phyloP scores from a whole-genome alignment of 2,797 vertebrate genomes.

The Hapalemur alaotrensis region DNA sequence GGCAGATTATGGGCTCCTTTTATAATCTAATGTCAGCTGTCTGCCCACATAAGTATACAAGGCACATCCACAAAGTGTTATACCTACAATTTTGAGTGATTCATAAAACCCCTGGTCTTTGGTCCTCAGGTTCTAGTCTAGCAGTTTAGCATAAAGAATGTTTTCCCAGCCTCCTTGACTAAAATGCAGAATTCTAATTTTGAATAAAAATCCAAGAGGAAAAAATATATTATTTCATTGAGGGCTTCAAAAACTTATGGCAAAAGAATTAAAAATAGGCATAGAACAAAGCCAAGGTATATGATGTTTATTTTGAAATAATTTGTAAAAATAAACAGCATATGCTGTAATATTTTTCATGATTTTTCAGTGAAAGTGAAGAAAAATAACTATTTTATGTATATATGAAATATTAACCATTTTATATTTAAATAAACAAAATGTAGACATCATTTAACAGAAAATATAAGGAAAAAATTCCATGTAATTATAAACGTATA shows the following conservation, averaged over 20 bases:
- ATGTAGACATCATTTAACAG: not conserved
- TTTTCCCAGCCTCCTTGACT: not conserved
- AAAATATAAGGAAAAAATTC: not conserved
- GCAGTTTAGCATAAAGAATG: not conserved
- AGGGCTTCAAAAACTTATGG: not conserved
- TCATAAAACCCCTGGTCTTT: not conserved
- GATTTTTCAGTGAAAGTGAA: constrained; percentile 8
- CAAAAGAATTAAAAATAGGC: not conserved
- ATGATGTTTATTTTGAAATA: not conserved
- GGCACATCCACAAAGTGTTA: not conserved
- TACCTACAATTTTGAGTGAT: constrained; percentile 27
- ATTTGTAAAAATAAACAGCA: not conserved
- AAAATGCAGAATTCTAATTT: constrained; percentile 37
- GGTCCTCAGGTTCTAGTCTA: not conserved
- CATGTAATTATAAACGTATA: not conserved
- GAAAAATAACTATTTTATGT: not conserved
- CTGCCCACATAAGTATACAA: not conserved
- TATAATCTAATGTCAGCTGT: constrained; percentile 16
- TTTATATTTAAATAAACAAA: constrained; percentile 32
- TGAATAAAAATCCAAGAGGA: constrained; percentile 7
- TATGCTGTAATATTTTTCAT: constrained; percentile 33
- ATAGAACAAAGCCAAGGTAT: not conserved
- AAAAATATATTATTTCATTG: constrained; percentile 4
- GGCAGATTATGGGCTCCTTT: not conserved
- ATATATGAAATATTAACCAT: not conserved